Evolutionary conservation across 2,113 vertebrate genomes (phyloP).

Genomic region (Melanerpes aurifrons): DNA sequence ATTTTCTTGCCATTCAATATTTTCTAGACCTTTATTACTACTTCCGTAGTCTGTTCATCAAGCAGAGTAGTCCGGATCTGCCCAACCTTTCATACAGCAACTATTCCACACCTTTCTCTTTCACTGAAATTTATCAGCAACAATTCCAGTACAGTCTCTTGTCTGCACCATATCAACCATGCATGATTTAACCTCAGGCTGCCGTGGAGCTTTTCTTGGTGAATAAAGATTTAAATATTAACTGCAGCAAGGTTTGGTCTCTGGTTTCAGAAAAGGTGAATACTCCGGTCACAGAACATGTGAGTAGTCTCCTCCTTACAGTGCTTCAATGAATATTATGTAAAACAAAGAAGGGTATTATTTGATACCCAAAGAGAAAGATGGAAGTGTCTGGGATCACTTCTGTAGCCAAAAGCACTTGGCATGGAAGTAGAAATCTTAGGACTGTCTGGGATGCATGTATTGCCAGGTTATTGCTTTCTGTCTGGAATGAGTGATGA

Average conservation of each 20-base stretch:
- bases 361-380: constrained; percentile 10
- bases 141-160: not conserved
- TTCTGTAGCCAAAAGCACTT: not conserved
- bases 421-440: not conserved
- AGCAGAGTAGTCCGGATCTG: not conserved
- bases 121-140: constrained; percentile 4
- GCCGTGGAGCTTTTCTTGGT: not conserved
- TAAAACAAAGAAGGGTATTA: not conserved
- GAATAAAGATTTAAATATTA: not conserved
- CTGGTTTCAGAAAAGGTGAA: not conserved
- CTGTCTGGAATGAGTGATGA: not conserved
- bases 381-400: not conserved
- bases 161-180: not conserved
- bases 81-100: not conserved
- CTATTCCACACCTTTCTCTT: not conserved
- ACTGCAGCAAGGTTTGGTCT: not conserved
- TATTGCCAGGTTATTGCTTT: not conserved
- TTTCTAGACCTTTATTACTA: not conserved
- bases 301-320: not conserved
- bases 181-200: not conserved
- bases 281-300: not conserved
- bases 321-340: not conserved
- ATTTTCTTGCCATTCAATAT: not conserved
- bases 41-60: not conserved
- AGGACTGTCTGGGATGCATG: not conserved